Evolutionary conservation across 2,797 vertebrate genomes (phyloP), one percentile per base, ranked within the genome.

Genomic region (Lepilemur ruficaudatus): DNA sequence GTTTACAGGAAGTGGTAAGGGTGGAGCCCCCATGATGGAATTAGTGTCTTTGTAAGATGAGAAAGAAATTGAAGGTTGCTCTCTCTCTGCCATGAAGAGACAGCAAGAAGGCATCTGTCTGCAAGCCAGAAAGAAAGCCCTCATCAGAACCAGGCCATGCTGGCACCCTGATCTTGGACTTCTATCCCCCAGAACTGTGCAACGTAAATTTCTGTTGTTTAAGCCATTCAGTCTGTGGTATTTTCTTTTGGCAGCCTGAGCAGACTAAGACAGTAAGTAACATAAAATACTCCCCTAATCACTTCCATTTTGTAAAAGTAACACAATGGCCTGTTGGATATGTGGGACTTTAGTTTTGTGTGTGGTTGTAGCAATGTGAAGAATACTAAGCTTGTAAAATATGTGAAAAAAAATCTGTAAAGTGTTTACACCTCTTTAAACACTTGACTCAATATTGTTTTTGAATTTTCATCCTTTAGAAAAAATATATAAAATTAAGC

Each of bases 401-500:
- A 79, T 3, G 10, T 84, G 38, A 48, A 89, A 50, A 90, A 67
- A 79, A 22, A 35, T 50, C 50, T 70, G 43, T 43, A 2, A 50
- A 81, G 67, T 78, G 18, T 76, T 48, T 0, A 0, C 41, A 41
- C 41, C 79, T 95, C 97, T 70, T 41, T 50, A 35, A 85, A 83
- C 59, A 20, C 43, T 48, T 88, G 55, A 61, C 12, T 94, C 10
- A 96, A 2, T 89, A 70, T 96, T 94, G 11, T 87, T 96, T 97
- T 97, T n/a, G 35, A 15, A 70, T 28, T 88, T 89, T 88, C 52
- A 75, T 95, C 41, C 35, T 73, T 91, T 72, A 95, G 46, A n/a
- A 81, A 97, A 97, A 97, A 30, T 32, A 92, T 93, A 95, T 13
- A 61, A 89, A 17, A 90, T 89, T 52, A 95, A 89, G 28, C 23